Conservation (phyloP, 1,140 invertebrate genomes). For the Drosophila navojoa region DNA sequence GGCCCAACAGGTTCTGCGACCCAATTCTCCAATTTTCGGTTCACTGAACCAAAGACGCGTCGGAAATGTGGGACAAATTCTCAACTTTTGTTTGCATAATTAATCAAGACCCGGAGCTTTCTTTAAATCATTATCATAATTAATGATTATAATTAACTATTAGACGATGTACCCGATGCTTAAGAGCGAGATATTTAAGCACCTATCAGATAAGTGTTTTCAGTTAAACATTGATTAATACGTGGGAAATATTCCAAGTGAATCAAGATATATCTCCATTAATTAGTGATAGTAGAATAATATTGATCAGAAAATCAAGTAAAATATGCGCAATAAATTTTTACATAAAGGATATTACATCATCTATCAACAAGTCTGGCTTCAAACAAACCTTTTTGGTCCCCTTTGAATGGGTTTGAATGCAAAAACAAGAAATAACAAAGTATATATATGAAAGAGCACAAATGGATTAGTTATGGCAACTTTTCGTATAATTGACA, state of each 20-base stretch:
- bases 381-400: too few species aligned
- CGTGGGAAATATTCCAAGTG: neutral
- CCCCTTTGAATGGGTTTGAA: neutral
- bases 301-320: too few species aligned
- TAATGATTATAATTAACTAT: slow-evolving; percentile 48
- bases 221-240: too few species aligned
- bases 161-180: neutral
- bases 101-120: slow-evolving; percentile 37
- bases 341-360: too few species aligned
- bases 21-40: slow-evolving; percentile 59
- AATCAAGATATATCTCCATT: neutral
- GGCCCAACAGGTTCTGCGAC: slow-evolving; percentile 63
- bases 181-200: neutral
- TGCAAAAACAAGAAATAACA: neutral
- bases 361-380: too few species aligned
- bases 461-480: slow-evolving; percentile 18
- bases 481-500: slow-evolving; percentile 10
- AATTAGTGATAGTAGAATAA: too few species aligned
- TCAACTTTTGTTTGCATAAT: slow-evolving; percentile 68
- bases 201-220: neutral
- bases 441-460: neutral
- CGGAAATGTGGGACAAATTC: slow-evolving; percentile 64
- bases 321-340: too few species aligned
- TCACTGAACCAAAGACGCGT: slow-evolving; percentile 60
- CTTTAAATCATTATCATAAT: slow-evolving; percentile 50